phyloP scores from a whole-genome alignment of 2,113 vertebrate genomes.

The Myocastor coypus region DNA sequence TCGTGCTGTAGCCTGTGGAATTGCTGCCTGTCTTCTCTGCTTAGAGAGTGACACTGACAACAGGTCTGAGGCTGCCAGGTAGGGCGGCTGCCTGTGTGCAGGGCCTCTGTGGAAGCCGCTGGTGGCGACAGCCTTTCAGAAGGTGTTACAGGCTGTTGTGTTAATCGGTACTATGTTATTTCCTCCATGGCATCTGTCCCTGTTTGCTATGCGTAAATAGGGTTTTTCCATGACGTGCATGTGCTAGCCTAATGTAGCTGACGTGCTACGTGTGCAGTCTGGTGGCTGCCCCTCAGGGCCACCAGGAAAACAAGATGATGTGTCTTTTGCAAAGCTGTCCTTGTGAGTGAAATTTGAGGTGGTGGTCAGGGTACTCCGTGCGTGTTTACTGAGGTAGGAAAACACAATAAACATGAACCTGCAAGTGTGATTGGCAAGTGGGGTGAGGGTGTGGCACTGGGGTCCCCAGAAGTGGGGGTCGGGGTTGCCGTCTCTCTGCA shows the following conservation, averaged over 20 bases:
- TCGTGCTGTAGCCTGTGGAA: accelerated
- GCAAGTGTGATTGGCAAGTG: accelerated
- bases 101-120: accelerated
- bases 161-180: slow-evolving; percentile 84
- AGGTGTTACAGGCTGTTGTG: slow-evolving; percentile 61
- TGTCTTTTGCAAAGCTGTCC: slow-evolving; percentile 57
- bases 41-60: not conserved
- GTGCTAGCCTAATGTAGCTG: slow-evolving; percentile 75
- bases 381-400: accelerated
- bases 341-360: not conserved
- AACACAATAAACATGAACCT: not conserved
- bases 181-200: slow-evolving; percentile 52
- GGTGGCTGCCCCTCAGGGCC: slow-evolving; percentile 67
- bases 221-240: slow-evolving; percentile 79
- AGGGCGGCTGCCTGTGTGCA: accelerated
- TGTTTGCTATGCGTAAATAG: slow-evolving; percentile 85
- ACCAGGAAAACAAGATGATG: slow-evolving; percentile 55
- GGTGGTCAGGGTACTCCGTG: accelerated
- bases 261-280: slow-evolving; percentile 59
- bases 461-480: accelerated
- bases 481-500: not conserved
- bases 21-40: accelerated
- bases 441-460: not conserved
- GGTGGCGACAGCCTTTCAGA: slow-evolving; percentile 50
- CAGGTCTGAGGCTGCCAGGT: not conserved